These are phyloP conservation scores for Orycteropus afer DNA, from an alignment of 2,113 vertebrate species.

Conservation along the genomic window DNA sequence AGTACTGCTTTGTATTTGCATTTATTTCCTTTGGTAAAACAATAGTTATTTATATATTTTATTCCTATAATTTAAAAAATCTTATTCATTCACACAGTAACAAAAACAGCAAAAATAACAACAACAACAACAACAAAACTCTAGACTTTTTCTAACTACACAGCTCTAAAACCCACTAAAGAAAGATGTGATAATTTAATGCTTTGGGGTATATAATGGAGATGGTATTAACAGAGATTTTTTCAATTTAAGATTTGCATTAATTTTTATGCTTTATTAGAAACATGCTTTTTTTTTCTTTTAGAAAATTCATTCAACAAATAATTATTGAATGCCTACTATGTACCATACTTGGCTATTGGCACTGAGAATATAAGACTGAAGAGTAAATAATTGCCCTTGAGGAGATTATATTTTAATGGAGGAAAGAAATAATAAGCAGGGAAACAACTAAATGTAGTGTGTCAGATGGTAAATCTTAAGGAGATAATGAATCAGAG, in stretches of 20 bases:
- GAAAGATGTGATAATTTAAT: slow-evolving; percentile 38
- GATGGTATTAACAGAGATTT: neutral
- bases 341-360: neutral
- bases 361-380: neutral
- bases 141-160: slow-evolving; percentile 28
- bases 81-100: slow-evolving; percentile 30
- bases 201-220: neutral
- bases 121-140: neutral
- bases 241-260: slow-evolving; percentile 11
- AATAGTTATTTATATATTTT: slow-evolving; percentile 53
- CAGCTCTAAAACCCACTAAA: slow-evolving; percentile 22
- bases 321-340: neutral
- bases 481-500: neutral
- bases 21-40: slow-evolving; percentile 68
- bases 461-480: neutral
- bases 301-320: neutral
- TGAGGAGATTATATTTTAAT: neutral
- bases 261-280: neutral
- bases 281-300: neutral
- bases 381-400: neutral
- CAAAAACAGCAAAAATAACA: neutral
- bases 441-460: neutral
- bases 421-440: neutral
- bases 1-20: slow-evolving; percentile 65
- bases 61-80: slow-evolving; percentile 60